Conservation (phyloP, 2,797 vertebrate genomes). For the Kryptolebias ocellatus region DNA sequence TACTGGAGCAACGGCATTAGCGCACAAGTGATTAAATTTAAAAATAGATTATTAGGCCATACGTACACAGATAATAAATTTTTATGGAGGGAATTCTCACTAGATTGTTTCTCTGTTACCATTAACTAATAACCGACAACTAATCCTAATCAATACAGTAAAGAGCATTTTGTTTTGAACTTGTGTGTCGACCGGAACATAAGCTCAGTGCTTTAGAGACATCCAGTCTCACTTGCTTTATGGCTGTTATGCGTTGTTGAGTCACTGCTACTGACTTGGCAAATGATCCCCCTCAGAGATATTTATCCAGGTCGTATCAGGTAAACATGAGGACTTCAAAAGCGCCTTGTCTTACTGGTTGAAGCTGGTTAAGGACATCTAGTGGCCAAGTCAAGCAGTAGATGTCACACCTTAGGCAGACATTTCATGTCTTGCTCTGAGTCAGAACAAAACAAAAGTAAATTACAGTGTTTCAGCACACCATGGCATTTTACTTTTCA, state of each 20-base stretch:
- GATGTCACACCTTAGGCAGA: slow-evolving; percentile 21
- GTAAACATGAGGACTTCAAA: slow-evolving; percentile 51
- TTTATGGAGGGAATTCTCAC: slow-evolving; percentile 28
- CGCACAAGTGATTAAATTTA: slow-evolving; percentile 69
- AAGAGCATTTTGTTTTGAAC: neutral
- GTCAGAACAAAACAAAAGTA: neutral
- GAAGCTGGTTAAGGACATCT: slow-evolving; percentile 73
- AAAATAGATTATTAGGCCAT: slow-evolving; percentile 70
- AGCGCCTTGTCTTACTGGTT: slow-evolving; percentile 28
- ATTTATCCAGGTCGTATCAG: slow-evolving; percentile 56
- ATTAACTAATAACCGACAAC: slow-evolving; percentile 23
- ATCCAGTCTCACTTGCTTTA: slow-evolving; percentile 20
- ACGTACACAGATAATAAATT: slow-evolving; percentile 60
- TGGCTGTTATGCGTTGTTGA: slow-evolving; percentile 21
- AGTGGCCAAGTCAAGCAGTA: slow-evolving; percentile 63
- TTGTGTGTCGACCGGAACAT: slow-evolving; percentile 3
- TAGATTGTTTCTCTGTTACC: slow-evolving; percentile 14
- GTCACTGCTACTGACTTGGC: slow-evolving; percentile 33
- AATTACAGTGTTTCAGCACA: slow-evolving; percentile 4
- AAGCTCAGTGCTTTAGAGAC: slow-evolving; percentile 10
- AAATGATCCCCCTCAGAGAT: slow-evolving; percentile 37
- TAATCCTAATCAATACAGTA: slow-evolving; percentile 39
- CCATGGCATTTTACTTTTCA: neutral
- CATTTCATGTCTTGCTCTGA: neutral
- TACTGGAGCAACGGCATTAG: slow-evolving; percentile 66